Evolutionary conservation across 2,888 invertebrate genomes (phyloP).

Genomic region (Eumerus sabulonum): DNA sequence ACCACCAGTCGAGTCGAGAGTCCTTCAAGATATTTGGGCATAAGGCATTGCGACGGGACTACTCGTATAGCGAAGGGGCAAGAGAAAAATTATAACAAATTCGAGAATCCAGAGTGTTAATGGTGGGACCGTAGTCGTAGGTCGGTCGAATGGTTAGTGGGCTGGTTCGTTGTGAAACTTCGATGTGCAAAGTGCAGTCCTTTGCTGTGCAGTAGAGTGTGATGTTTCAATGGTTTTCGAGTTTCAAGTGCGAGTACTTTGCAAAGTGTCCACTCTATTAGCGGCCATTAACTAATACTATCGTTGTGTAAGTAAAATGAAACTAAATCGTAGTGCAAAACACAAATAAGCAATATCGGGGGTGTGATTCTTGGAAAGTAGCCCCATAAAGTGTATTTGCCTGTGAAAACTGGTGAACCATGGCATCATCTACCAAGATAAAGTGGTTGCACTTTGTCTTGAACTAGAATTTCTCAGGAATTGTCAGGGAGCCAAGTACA

Average conservation of each 20-base stretch:
- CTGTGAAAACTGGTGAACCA: no score
- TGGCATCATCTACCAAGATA: no score
- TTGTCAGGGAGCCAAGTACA: no score
- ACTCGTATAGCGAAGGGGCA: neutral
- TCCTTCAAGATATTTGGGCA: no score
- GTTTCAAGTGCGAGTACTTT: slow-evolving; percentile 44
- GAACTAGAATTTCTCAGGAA: no score
- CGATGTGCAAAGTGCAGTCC: slow-evolving; percentile 44
- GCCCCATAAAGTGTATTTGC: no score
- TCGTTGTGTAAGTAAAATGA: slow-evolving; percentile 2
- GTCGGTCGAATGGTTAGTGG: slow-evolving; percentile 20
- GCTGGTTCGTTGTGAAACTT: slow-evolving; percentile 39
- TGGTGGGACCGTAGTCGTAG: slow-evolving; percentile 11
- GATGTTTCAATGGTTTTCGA: slow-evolving; percentile 52
- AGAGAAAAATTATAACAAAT: slow-evolving; percentile 64
- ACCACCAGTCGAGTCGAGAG: no score
- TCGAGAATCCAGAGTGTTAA: slow-evolving; percentile 60
- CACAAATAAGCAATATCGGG: slow-evolving; percentile 24
- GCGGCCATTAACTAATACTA: slow-evolving; percentile 40
- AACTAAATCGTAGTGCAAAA: neutral
- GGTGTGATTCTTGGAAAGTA: no score
- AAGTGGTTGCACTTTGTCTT: no score
- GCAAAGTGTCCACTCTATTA: slow-evolving; percentile 57
- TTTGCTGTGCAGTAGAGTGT: slow-evolving; percentile 48
- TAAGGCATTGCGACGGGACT: no score